Conservation (phyloP, 2,888 invertebrate species). For the Chloroclystis v-ata region DNA sequence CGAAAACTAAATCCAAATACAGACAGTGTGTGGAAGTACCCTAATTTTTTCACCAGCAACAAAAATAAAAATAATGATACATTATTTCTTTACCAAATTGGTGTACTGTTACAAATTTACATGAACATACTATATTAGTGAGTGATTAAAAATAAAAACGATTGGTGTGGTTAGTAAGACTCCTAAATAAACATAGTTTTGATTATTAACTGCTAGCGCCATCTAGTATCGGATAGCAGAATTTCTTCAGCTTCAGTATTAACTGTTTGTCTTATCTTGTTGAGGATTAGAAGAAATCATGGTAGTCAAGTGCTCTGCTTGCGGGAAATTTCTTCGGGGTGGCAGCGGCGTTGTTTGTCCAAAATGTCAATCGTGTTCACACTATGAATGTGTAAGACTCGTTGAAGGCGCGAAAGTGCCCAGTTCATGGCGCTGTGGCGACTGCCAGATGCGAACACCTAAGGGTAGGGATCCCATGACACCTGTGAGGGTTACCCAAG, state of each 20-base stretch:
- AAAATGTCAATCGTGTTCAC: not conserved
- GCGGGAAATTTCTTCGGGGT: not conserved
- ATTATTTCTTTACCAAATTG: too few relatives aligned
- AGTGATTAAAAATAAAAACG: too few relatives aligned
- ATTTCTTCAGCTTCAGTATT: not conserved
- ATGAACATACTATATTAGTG: too few relatives aligned
- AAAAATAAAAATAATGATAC: too few relatives aligned
- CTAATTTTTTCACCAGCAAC: too few relatives aligned
- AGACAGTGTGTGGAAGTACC: too few relatives aligned
- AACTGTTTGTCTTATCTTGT: too few relatives aligned
- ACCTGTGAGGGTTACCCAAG: too few relatives aligned
- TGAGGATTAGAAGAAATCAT: not conserved
- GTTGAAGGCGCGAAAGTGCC: not conserved
- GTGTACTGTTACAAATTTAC: too few relatives aligned
- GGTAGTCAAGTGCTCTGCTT: not conserved
- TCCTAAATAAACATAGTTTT: too few relatives aligned
- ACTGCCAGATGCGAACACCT: not conserved
- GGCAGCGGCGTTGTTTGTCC: not conserved
- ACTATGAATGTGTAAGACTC: not conserved
- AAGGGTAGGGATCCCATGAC: not conserved
- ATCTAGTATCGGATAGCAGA: not conserved
- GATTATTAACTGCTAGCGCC: not conserved
- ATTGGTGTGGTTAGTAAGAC: too few relatives aligned
- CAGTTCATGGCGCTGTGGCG: not conserved
- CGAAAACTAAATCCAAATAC: too few relatives aligned